A percentile compares a stretch with the other conserved stretches of the same genome.
Conservation (phyloP, 2,888 invertebrate genomes). For the Campoplex nolae region DNA sequence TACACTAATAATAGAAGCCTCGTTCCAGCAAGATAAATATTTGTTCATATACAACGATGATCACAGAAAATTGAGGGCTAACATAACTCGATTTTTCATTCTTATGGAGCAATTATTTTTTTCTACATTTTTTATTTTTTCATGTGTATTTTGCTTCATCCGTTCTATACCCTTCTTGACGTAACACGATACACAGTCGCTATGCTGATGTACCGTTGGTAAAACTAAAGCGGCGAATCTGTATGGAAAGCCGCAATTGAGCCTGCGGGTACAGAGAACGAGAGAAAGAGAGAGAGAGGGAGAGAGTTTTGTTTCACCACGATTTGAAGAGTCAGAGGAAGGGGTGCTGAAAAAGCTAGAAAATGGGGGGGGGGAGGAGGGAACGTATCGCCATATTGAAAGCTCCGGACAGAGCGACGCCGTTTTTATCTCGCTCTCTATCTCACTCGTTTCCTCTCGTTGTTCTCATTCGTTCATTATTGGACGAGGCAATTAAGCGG, state of each 20-base stretch:
- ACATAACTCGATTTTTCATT: conserved; percentile 9
- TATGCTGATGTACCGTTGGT: conserved; percentile 39
- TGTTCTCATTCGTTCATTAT: conserved; percentile 68
- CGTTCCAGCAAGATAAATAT: not conserved
- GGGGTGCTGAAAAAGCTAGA: not conserved
- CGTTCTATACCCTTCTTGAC: conserved; percentile 13
- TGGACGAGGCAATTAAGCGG: conserved; percentile 70
- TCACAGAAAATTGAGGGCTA: not conserved
- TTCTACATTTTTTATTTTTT: not conserved
- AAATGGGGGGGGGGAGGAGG: conserved; percentile 6
- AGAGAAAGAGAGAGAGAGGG: too few relatives aligned
- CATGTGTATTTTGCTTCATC: not conserved
- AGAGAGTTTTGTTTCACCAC: conserved; percentile 56
- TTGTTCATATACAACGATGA: conserved; percentile 28
- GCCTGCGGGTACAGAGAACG: conserved; percentile 57
- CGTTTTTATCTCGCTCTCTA: conserved; percentile 41
- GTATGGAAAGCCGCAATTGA: conserved; percentile 64
- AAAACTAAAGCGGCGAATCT: conserved; percentile 63
- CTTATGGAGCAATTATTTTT: not conserved
- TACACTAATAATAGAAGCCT: not conserved
- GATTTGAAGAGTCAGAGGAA: conserved; percentile 53
- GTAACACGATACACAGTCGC: conserved; percentile 48
- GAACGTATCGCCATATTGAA: conserved; percentile 46
- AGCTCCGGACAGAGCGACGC: conserved; percentile 45
- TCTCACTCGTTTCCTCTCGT: conserved; percentile 34